A percentile compares a stretch with the other conserved stretches of the same genome.
Evolutionary conservation across 1,140 invertebrate species (phyloP).

Genomic region (Eupristina koningsbergeri): DNA sequence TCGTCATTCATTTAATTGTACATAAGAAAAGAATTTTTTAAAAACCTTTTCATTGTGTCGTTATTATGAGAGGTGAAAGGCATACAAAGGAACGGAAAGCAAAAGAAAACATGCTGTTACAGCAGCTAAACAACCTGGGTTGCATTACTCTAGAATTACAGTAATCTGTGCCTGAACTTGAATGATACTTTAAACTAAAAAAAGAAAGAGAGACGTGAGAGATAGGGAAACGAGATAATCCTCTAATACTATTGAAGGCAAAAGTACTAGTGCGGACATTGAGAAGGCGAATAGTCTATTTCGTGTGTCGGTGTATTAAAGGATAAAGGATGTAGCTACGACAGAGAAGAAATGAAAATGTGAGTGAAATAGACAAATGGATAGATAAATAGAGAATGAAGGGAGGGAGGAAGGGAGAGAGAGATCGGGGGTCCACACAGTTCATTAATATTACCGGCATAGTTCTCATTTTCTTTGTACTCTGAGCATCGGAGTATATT

Average conservation of each 20-base stretch:
- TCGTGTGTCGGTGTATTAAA: not conserved
- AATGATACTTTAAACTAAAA: conserved; percentile 16
- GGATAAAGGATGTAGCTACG: not conserved
- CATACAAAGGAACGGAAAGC: not conserved
- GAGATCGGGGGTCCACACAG: not conserved
- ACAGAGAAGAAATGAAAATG: not conserved
- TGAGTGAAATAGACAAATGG: not conserved
- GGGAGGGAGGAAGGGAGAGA: not conserved
- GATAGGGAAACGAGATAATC: not conserved
- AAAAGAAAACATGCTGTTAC: not conserved
- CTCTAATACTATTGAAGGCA: not conserved
- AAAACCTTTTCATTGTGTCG: conserved; percentile 9
- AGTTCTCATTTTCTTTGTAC: conserved; percentile 44
- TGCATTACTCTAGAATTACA: conserved; percentile 8
- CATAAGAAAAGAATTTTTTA: not conserved
- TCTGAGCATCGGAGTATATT: not conserved
- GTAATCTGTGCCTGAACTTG: conserved; percentile 20
- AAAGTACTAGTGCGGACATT: not conserved
- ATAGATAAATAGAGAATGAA: not conserved
- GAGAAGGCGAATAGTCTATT: not conserved
- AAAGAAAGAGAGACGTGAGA: not conserved
- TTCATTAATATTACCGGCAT: conserved; percentile 55
- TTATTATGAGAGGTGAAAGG: not conserved
- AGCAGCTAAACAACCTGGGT: conserved; percentile 1
- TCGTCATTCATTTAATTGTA: not conserved